Percentiles rank a stretch among this genome's conserved stretches.
These are phyloP conservation scores for Hylomyscus alleni DNA, from an alignment of 2,797 vertebrate species.

Conservation along the genomic window DNA sequence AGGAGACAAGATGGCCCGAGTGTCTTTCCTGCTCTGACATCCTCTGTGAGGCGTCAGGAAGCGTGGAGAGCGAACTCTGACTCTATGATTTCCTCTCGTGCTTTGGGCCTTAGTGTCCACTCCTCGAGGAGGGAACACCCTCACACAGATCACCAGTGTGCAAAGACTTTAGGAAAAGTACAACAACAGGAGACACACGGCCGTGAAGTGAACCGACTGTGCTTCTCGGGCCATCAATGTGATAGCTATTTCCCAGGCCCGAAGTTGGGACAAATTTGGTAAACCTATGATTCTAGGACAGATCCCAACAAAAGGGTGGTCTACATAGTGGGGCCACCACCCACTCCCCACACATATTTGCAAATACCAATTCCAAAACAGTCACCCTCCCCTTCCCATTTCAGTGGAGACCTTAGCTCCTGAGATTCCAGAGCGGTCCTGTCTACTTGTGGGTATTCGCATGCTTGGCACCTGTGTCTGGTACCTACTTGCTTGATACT, in stretches of 20 bases:
- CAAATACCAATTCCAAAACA: not conserved
- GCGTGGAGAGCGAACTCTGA: slow-evolving; percentile 64
- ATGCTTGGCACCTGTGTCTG: not conserved
- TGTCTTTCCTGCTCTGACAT: slow-evolving; percentile 16
- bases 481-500: not conserved
- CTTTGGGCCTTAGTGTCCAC: slow-evolving; percentile 17
- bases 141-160: not conserved
- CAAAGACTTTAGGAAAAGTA: slow-evolving; percentile 14
- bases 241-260: slow-evolving; percentile 34
- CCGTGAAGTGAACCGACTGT: not conserved
- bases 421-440: not conserved
- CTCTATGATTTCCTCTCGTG: slow-evolving; percentile 35
- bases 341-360: not conserved
- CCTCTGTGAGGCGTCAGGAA: slow-evolving; percentile 61
- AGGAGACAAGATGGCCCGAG: not conserved
- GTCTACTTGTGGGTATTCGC: not conserved
- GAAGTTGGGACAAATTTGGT: not conserved
- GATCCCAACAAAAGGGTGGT: not conserved
- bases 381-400: not conserved
- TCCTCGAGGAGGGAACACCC: not conserved
- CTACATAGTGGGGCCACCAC: not conserved
- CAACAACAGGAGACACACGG: not conserved
- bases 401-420: not conserved
- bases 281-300: not conserved
- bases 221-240: not conserved